Evolutionary conservation across 23 tunicate genomes (phyloP).

Genomic region (Aplidium turbinatum): DNA sequence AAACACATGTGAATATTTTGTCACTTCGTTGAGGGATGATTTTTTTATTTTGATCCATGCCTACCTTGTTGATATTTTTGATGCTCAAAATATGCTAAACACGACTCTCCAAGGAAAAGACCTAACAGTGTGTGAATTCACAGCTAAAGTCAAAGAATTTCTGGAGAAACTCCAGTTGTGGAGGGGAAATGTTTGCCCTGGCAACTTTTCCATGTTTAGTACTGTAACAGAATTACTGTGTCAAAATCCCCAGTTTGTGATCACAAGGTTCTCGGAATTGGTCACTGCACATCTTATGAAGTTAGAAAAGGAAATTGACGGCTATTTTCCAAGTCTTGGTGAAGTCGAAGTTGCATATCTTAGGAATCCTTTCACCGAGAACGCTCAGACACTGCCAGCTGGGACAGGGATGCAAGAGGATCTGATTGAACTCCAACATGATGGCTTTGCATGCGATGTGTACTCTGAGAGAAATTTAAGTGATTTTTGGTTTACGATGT

Average conservation of each 20-base stretch:
- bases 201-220: conserved; percentile 23
- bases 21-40: conserved; percentile 21
- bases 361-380: conserved; percentile 47
- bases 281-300: conserved; percentile 38
- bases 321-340: conserved; percentile 33
- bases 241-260: conserved; percentile 26
- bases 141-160: conserved; percentile 29
- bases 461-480: conserved; percentile 3
- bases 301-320: conserved; percentile 45
- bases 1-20: conserved; percentile 10
- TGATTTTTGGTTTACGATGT: conserved; percentile 5
- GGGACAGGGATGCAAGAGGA: conserved; percentile 26
- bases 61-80: conserved; percentile 31
- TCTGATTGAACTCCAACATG: conserved; percentile 13
- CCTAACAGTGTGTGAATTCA: conserved; percentile 27
- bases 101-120: conserved; percentile 11
- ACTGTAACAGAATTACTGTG: conserved; percentile 25
- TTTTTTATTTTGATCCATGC: conserved; percentile 33
- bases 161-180: conserved; percentile 30
- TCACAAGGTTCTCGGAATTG: conserved; percentile 36
- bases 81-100: conserved; percentile 26
- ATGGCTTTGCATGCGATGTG: conserved; percentile 9
- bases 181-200: conserved; percentile 26
- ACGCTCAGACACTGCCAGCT: conserved; percentile 32
- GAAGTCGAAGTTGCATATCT: conserved; percentile 41